Base-by-base conservation (phyloP, 92 coral and sea anemone genomes). In the Siderastrea siderea region DNA sequence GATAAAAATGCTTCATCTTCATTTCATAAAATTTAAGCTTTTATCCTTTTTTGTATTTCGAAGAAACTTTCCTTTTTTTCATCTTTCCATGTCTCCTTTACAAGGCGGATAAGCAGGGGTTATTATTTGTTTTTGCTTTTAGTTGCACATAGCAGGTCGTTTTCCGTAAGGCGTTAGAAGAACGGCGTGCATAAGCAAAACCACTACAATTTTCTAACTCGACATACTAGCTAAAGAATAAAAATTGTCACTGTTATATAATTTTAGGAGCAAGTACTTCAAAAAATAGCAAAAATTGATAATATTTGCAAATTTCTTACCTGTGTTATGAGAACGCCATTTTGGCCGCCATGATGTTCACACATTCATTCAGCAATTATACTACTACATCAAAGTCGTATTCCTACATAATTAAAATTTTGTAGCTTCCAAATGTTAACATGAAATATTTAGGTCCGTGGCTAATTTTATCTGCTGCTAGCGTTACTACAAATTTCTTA, bases 361-460 rank as follows among this genome's bases (percentile, higher is more conserved):
- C 52, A 43, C 51, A 7, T 61, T 64, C 80, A 84, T 84, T 84
- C 80, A 51, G 72, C 80, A 84, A 75, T 84, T 62, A 84, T 63
- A 43, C 87, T 46, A 38, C 72, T 49, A 16, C 49, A n/a, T 84
- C 87, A 63, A 58, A 89, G 79, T 87, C 83, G 94, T 84, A 85
- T 84, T 88, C 82, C 94, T 95, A 93, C 98, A 95, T 95, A 80
- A 95, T 93, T 95, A 95, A 93, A 95, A 93, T 93, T 91, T 95
- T 93, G 95, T 92, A 85, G 91, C 89, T 93, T 91, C 93, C 92
- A 93, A 93, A 89, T 90, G 94, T 91, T 89, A 88, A 67, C 96
- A 95, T 95, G 92, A 95, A 95, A 95, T 95, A 95, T 95, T 95
- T 93, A 95, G 82, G 85, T 88, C 77, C 81, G 94, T 77, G 93